phyloP scores from a whole-genome alignment of 2,888 invertebrate genomes.

The Agrochola circellaris region DNA sequence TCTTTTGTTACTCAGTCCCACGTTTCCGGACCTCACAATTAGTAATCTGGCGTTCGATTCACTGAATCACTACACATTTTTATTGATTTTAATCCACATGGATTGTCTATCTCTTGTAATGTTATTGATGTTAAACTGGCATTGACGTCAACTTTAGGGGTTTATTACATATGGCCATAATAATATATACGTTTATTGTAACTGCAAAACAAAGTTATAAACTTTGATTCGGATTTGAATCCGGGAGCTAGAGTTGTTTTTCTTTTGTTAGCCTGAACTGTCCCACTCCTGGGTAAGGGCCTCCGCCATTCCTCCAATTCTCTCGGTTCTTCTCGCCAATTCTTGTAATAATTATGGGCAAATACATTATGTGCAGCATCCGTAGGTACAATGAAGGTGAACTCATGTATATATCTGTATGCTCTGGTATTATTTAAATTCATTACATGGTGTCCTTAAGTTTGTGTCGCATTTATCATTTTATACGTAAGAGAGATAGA shows the following conservation, averaged over 20 bases:
- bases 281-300: neutral
- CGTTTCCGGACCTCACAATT: neutral
- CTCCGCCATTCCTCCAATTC: no score
- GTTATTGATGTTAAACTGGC: neutral
- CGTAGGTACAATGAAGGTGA: neutral
- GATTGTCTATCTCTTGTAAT: neutral
- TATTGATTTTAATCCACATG: neutral
- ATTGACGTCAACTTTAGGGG: no score
- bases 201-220: neutral
- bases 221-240: neutral
- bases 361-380: neutral
- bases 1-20: neutral
- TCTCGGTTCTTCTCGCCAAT: neutral
- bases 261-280: neutral
- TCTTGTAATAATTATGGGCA: neutral
- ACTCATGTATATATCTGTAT: neutral
- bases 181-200: neutral
- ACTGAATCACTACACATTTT: neutral
- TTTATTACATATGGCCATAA: neutral
- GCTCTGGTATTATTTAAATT: neutral
- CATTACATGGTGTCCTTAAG: neutral
- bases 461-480: neutral
- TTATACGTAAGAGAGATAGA: neutral
- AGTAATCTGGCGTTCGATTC: neutral
- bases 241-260: no score